These are phyloP conservation scores for Mayetiola destructor DNA, from an alignment of 2,888 invertebrate species.

Conservation along the genomic window DNA sequence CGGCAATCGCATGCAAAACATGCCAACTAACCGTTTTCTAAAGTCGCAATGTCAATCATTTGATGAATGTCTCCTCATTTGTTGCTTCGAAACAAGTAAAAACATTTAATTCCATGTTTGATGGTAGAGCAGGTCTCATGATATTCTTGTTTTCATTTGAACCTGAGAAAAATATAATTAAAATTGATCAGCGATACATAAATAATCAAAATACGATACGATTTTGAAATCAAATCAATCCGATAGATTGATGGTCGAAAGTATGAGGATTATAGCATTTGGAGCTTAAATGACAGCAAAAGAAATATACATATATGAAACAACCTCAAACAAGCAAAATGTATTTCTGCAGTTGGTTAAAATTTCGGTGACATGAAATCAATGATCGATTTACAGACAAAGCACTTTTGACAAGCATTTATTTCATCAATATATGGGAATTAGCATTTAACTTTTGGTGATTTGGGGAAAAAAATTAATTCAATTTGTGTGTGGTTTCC, in stretches of 20 bases:
- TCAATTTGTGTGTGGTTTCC: too few relatives aligned
- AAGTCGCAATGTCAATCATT: neutral
- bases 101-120: neutral
- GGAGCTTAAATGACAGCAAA: too few relatives aligned
- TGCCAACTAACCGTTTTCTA: neutral
- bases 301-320: too few relatives aligned
- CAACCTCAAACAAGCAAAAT: too few relatives aligned
- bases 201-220: neutral
- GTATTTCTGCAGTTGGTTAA: too few relatives aligned
- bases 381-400: constrained; percentile 3
- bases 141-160: neutral
- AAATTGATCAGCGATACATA: neutral
- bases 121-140: neutral
- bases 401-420: constrained; percentile 5
- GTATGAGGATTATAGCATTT: neutral
- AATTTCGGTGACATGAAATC: too few relatives aligned
- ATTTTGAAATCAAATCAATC: neutral
- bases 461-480: too few relatives aligned
- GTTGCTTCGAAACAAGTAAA: neutral
- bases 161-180: neutral
- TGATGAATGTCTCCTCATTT: neutral
- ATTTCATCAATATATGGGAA: neutral
- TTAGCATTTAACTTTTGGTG: too few relatives aligned
- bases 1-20: neutral
- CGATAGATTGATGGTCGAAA: neutral